These are phyloP conservation scores for Hyposmocoma kahamanoa DNA, from an alignment of 1,140 invertebrate species.

Conservation along the genomic window DNA sequence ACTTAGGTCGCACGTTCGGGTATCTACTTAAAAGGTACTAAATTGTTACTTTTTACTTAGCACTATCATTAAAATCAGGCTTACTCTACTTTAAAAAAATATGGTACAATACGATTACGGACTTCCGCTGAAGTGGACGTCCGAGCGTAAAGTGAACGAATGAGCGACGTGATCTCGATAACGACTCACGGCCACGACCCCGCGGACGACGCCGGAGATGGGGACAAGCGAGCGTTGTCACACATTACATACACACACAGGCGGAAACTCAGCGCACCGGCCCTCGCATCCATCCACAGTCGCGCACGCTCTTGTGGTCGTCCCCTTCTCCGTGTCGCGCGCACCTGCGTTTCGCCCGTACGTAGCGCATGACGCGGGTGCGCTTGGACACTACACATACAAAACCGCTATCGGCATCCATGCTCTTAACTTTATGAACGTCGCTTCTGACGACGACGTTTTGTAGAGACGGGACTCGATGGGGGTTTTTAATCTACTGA, in stretches of 20 bases:
- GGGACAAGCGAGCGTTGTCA: constrained; percentile 67
- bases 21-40: constrained; percentile 70
- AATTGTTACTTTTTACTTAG: constrained; percentile 63
- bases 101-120: constrained; percentile 65
- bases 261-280: constrained; percentile 12
- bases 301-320: constrained; percentile 60
- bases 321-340: constrained; percentile 64
- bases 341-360: constrained; percentile 35
- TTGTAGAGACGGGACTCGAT: constrained; percentile 52
- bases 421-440: constrained; percentile 34
- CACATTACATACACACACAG: constrained; percentile 33
- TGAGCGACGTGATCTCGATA: constrained; percentile 65
- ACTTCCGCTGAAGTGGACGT: constrained; percentile 32
- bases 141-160: constrained; percentile 63
- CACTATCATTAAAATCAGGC: constrained; percentile 60
- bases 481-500: constrained; percentile 60
- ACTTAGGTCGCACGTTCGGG: constrained; percentile 70
- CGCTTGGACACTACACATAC: constrained; percentile 46
- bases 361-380: constrained; percentile 37
- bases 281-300: constrained; percentile 52
- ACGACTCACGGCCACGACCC: constrained; percentile 63
- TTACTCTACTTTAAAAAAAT: constrained; percentile 61
- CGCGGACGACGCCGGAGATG: constrained; percentile 55
- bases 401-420: constrained; percentile 61
- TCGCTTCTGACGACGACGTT: constrained; percentile 24